Conservation (phyloP, 2,797 vertebrate genomes). For the Gymnothorax reevesii region DNA sequence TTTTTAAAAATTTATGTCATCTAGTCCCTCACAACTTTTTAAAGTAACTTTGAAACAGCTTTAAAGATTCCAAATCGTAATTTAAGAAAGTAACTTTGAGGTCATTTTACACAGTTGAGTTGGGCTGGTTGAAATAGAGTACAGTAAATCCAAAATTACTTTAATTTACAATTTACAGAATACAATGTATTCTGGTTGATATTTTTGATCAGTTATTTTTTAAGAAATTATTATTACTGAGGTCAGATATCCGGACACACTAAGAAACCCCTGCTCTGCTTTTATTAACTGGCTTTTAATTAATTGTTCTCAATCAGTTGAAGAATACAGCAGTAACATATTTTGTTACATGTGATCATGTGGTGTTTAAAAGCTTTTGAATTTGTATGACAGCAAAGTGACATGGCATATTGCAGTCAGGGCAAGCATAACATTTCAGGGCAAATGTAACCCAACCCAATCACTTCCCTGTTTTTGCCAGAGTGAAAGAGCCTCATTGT, state of each 20-base stretch:
- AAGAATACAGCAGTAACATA: not conserved
- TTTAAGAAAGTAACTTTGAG: too few relatives aligned
- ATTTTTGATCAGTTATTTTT: too few relatives aligned
- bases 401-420: not conserved
- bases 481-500: not conserved
- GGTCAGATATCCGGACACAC: too few relatives aligned
- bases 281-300: not conserved
- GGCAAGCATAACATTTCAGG: not conserved
- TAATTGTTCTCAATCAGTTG: not conserved
- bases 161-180: too few relatives aligned
- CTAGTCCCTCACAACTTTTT: too few relatives aligned
- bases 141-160: too few relatives aligned
- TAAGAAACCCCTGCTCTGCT: too few relatives aligned
- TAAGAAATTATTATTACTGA: too few relatives aligned
- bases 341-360: not conserved
- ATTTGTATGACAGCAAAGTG: not conserved
- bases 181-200: too few relatives aligned
- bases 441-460: constrained; percentile 18
- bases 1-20: too few relatives aligned
- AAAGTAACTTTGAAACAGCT: too few relatives aligned
- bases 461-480: constrained; percentile 10
- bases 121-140: not conserved
- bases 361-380: not conserved
- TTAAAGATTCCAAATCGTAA: too few relatives aligned
- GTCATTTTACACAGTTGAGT: not conserved